phyloP scores from a whole-genome alignment of 1,140 invertebrate genomes.

The Spodoptera frugiperda region DNA sequence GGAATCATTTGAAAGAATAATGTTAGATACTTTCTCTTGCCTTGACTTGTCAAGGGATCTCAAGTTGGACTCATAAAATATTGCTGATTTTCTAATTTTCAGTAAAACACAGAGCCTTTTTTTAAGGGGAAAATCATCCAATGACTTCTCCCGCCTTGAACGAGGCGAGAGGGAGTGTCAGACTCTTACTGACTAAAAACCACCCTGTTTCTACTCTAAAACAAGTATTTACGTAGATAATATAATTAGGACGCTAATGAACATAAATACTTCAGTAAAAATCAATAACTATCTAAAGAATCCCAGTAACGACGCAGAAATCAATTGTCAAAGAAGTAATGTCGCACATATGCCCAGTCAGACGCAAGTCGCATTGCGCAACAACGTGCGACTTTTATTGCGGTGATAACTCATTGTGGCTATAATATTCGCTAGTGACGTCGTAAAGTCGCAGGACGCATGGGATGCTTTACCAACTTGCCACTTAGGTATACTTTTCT shows the following conservation, averaged over 20 bases:
- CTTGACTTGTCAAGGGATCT: neutral
- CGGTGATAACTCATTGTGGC: conserved; percentile 32
- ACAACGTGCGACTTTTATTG: conserved; percentile 35
- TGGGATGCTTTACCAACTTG: conserved; percentile 24
- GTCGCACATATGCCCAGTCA: conserved; percentile 24
- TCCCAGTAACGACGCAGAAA: neutral
- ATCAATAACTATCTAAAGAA: neutral
- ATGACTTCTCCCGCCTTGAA: too few relatives aligned
- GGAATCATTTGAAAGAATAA: too few relatives aligned
- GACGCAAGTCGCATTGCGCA: conserved; percentile 31
- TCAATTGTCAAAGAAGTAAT: conserved; percentile 21
- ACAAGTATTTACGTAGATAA: neutral
- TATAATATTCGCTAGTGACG: conserved; percentile 39
- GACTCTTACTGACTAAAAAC: too few relatives aligned
- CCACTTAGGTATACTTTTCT: conserved; percentile 32
- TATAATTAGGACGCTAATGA: conserved; percentile 19
- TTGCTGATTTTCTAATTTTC: too few relatives aligned
- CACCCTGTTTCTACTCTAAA: too few relatives aligned
- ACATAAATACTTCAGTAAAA: conserved; percentile 22
- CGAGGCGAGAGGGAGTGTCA: too few relatives aligned
- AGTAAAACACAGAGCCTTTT: too few relatives aligned
- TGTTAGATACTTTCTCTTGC: neutral
- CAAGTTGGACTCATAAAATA: too few relatives aligned
- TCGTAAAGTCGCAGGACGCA: conserved; percentile 36
- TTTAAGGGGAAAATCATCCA: too few relatives aligned